Conservation (phyloP, 2,113 vertebrate genomes). For the Bubo blakistoni region DNA sequence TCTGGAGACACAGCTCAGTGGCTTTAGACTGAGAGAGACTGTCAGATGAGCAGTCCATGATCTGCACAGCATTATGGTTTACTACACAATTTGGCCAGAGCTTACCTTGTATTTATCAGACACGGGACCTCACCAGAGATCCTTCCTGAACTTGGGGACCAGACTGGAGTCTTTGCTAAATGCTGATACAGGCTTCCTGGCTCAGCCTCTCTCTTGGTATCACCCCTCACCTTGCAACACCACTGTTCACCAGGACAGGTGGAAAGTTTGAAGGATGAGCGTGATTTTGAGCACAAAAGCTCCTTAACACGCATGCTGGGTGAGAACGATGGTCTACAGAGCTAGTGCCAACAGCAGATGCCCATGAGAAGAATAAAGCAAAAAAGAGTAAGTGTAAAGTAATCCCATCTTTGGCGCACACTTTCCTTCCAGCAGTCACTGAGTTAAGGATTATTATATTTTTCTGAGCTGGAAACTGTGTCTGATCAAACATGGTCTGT, state of each 20-base stretch:
- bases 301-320: background rate
- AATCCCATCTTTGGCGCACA: background rate
- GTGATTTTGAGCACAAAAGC: background rate
- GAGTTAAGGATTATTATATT: background rate
- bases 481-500: background rate
- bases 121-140: background rate
- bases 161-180: background rate
- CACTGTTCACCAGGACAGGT: too few species aligned
- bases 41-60: background rate
- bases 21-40: background rate
- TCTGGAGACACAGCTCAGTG: background rate
- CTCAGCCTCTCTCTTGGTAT: background rate
- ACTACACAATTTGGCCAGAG: background rate
- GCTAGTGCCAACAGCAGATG: background rate
- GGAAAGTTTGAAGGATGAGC: background rate
- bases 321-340: background rate
- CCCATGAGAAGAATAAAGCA: background rate
- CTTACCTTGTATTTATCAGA: background rate
- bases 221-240: background rate
- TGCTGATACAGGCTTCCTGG: background rate
- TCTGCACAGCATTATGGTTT: background rate
- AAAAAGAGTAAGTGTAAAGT: background rate
- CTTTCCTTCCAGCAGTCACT: background rate
- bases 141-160: background rate
- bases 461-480: background rate